These are phyloP conservation scores for Sinhomidia bicolor DNA, from an alignment of 2,888 invertebrate species.

Conservation along the genomic window DNA sequence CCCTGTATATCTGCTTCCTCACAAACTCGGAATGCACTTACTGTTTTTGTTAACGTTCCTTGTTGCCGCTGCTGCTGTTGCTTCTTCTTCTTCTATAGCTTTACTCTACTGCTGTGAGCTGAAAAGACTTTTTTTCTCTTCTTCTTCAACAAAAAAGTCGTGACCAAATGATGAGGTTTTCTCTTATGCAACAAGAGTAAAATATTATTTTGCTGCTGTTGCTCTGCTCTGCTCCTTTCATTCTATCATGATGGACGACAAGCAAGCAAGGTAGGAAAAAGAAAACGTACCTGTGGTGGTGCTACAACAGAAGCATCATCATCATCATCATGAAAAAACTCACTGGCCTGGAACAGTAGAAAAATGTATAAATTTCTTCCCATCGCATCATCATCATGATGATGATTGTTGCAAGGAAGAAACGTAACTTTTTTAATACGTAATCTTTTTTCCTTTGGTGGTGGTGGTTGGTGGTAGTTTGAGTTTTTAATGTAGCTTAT, in stretches of 20 bases:
- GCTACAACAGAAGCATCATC: constrained; percentile 28
- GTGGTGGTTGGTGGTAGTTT: not conserved
- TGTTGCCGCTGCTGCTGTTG: constrained; percentile 16
- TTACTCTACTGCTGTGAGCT: not conserved
- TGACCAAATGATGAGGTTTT: constrained; percentile 77
- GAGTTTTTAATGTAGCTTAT: not conserved
- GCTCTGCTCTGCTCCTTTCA: constrained; percentile 22
- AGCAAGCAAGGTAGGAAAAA: not conserved
- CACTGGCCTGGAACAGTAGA: constrained; percentile 75
- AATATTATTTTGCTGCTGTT: constrained; percentile 18
- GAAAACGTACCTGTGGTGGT: not conserved
- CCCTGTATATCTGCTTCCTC: not conserved
- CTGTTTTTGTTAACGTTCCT: constrained; percentile 22
- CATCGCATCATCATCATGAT: constrained; percentile 54
- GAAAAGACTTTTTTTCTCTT: constrained; percentile 14
- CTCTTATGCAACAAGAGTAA: not conserved
- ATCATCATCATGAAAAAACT: constrained; percentile 73
- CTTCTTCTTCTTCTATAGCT: too few species aligned
- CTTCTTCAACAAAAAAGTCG: constrained; percentile 68
- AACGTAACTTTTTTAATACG: constrained; percentile 1
- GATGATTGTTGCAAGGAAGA: not conserved
- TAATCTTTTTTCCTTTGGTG: not conserved
- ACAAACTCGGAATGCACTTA: constrained; percentile 28
- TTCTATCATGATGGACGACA: constrained; percentile 16
- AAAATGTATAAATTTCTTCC: constrained; percentile 75